Base-by-base conservation (phyloP, 2,888 invertebrate species). In the Aphodius sticticus region DNA sequence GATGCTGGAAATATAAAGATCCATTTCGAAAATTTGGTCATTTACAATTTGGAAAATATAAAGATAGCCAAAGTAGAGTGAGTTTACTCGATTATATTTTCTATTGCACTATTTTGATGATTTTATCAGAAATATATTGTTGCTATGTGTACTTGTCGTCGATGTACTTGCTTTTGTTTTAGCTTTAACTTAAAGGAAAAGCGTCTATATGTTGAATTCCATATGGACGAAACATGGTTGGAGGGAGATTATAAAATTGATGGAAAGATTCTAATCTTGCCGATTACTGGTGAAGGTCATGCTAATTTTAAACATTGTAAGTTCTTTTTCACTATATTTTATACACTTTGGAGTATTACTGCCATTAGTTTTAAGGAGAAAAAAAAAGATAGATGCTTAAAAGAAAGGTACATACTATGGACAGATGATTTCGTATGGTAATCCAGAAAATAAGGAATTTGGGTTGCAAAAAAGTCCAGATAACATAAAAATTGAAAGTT, bases 241-340 rank as follows among this genome's bases (percentile, higher is more conserved):
- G 16, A 12, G 5, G 77, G 70, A 5, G 53, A 71, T 16, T 78
- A 80, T 38, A 75, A 38, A 12, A 78, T 80, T n/a, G 74, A 76
- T 16, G 78, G 78, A 12, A 78, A 76, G 36, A 76, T 80, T 14
- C 14, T 78, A 4, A 38, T 75, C 6, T 37, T 80, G 7, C 78
- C 78, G 3, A 78, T 78, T 14, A 69, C 35, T 15, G 80, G 80
- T 70, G 15, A 76, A 37, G 81, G 81, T 6, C 53, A 53, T 53
- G 53, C 53, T 0, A 53, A 53, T 0, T 53, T 53, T 5, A 53
- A 53, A 5, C 53, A 53, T 53, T 53, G 53, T 53, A 53, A 53
- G 12, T 53, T 53, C 0, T 53, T 2, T 12, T 12, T 53, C 2
- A 53, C 26, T 26, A 26, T 26, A 26, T 26, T 26, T 26, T 26